Percentiles rank a stretch among this genome's conserved stretches.
Conservation (phyloP, 92 coral and sea anemone species). For the Porites divaricata region DNA sequence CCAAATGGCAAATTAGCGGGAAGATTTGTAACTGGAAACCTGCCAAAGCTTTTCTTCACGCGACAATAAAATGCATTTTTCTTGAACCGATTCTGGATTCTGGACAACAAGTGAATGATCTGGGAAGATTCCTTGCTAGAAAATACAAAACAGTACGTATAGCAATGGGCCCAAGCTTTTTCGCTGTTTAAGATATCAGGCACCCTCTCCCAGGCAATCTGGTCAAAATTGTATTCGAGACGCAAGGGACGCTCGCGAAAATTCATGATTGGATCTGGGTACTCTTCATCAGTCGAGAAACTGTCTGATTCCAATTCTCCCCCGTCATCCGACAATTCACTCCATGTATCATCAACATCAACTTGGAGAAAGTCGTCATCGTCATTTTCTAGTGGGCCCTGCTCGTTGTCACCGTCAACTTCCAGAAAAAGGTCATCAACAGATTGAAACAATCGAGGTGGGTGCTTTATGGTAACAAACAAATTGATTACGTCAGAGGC, state of each 20-base stretch:
- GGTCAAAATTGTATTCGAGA: background rate
- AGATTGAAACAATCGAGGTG: slow-evolving; percentile 62
- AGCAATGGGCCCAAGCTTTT: slow-evolving; percentile 71
- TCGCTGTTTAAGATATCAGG: slow-evolving; percentile 40
- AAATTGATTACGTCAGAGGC: background rate
- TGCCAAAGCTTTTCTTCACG: slow-evolving; percentile 41
- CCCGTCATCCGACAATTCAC: slow-evolving; percentile 18
- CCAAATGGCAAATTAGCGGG: slow-evolving; percentile 69
- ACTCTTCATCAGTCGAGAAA: slow-evolving; percentile 51
- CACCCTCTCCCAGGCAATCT: slow-evolving; percentile 53
- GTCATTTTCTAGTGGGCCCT: background rate
- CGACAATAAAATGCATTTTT: slow-evolving; percentile 73
- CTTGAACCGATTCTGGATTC: slow-evolving; percentile 61
- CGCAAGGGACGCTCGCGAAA: slow-evolving; percentile 17
- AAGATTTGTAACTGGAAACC: slow-evolving; percentile 21
- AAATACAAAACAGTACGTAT: slow-evolving; percentile 51
- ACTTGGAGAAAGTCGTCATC: background rate
- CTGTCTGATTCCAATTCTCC: slow-evolving; percentile 35
- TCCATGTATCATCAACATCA: background rate
- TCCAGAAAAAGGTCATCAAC: background rate
- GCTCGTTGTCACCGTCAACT: too few relatives aligned
- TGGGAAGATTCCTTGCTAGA: slow-evolving; percentile 15
- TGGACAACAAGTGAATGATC: slow-evolving; percentile 46
- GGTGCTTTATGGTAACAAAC: slow-evolving; percentile 54
- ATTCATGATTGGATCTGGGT: slow-evolving; percentile 34